Conservation (phyloP, 1,140 invertebrate species). For the Fopius arisanus region DNA sequence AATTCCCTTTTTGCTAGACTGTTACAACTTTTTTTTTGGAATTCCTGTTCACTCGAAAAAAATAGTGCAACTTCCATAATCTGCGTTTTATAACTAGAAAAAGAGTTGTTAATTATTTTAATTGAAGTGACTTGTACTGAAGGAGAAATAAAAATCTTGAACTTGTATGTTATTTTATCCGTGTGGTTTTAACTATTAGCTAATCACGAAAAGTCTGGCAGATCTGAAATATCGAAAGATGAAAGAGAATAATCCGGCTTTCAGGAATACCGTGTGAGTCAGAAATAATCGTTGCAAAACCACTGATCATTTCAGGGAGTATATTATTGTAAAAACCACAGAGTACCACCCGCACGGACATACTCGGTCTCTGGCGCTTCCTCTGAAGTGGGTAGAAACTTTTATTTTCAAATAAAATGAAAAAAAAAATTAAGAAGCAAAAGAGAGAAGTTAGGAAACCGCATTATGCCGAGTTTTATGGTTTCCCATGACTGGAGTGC, state of each 20-base stretch:
- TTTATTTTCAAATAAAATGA: too few relatives aligned
- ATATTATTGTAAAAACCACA: slow-evolving; percentile 18
- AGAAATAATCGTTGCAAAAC: background rate
- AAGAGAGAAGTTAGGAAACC: slow-evolving; percentile 8
- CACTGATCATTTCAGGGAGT: slow-evolving; percentile 8
- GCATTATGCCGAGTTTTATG: slow-evolving; percentile 6
- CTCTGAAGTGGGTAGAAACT: background rate
- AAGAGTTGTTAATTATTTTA: too few relatives aligned
- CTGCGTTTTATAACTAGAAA: too few relatives aligned
- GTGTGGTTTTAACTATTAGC: background rate
- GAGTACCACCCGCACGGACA: slow-evolving; percentile 1
- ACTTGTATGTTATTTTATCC: too few relatives aligned
- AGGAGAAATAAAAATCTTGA: too few relatives aligned
- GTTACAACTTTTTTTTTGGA: too few relatives aligned
- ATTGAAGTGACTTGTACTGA: too few relatives aligned
- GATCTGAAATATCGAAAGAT: background rate
- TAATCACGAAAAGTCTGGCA: background rate
- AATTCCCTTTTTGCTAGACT: too few relatives aligned
- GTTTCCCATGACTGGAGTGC: background rate
- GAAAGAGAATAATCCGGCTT: background rate
- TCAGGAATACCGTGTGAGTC: background rate
- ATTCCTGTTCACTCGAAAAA: too few relatives aligned
- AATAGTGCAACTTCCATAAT: too few relatives aligned
- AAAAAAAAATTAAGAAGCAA: background rate
- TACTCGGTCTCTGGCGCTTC: background rate